Conservation (phyloP, 2,888 invertebrate genomes). For the Drosophila setosimentum region DNA sequence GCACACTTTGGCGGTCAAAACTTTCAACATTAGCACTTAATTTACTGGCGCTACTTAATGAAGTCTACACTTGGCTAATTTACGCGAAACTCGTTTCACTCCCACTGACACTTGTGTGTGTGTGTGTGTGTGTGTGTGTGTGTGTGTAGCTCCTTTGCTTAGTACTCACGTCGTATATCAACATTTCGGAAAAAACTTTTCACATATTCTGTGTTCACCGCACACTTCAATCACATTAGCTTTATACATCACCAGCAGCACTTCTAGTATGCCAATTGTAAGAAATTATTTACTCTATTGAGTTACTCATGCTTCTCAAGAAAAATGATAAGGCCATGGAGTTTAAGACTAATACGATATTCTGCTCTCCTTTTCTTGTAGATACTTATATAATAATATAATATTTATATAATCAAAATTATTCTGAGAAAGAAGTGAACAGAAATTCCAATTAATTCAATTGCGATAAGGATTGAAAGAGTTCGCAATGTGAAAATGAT, state of each 20-base stretch:
- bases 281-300: no score
- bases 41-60: constrained; percentile 81
- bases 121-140: not conserved
- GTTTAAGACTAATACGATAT: not conserved
- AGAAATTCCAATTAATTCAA: not conserved
- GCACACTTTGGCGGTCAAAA: constrained; percentile 73
- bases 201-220: constrained; percentile 37
- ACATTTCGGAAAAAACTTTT: constrained; percentile 46
- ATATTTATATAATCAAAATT: not conserved
- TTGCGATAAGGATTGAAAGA: constrained; percentile 18
- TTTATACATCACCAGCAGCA: not conserved
- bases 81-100: constrained; percentile 66
- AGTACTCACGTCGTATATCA: constrained; percentile 22
- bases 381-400: not conserved
- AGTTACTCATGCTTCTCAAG: not conserved
- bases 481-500: not conserved
- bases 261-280: not conserved
- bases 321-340: not conserved
- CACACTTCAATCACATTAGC: constrained; percentile 29
- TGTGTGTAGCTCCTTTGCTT: constrained; percentile 2
- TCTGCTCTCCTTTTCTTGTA: not conserved
- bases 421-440: not conserved
- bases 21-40: constrained; percentile 81
- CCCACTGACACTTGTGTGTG: constrained; percentile 17
- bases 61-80: constrained; percentile 81